Conservation (phyloP, 2,888 invertebrate genomes). For the Mythimna loreyi region DNA sequence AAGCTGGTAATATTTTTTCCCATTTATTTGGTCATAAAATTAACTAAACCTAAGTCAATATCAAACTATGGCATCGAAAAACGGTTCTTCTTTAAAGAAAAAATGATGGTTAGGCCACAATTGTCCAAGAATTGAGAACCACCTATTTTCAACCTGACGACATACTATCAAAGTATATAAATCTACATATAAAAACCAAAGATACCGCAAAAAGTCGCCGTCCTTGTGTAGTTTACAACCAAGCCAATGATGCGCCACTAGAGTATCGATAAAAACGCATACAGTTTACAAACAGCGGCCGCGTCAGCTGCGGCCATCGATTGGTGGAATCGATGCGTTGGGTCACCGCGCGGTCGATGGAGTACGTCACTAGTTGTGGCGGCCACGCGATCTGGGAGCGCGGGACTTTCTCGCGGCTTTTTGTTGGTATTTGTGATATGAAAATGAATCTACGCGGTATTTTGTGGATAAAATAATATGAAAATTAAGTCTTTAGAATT, state of each 20-base stretch:
- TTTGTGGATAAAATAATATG: not conserved
- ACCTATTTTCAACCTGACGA: not conserved
- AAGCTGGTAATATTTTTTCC: not conserved
- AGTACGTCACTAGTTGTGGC: conserved; percentile 74
- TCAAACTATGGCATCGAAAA: too few relatives aligned
- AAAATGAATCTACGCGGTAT: not conserved
- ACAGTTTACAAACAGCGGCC: conserved; percentile 65
- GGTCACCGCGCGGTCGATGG: conserved; percentile 67
- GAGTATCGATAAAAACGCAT: conserved; percentile 62
- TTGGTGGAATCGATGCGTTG: conserved; percentile 69
- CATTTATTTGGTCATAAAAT: not conserved
- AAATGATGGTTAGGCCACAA: too few relatives aligned
- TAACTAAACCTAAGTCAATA: not conserved
- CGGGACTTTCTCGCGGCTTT: conserved; percentile 7
- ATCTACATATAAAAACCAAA: conserved; percentile 9
- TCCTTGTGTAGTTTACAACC: conserved; percentile 16
- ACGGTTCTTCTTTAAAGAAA: not conserved
- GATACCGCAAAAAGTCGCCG: not conserved
- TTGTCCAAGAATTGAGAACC: not conserved
- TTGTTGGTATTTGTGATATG: not conserved
- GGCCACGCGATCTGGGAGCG: conserved; percentile 13
- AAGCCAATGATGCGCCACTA: conserved; percentile 42
- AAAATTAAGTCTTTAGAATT: not conserved
- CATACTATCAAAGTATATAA: not conserved
- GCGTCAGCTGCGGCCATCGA: conserved; percentile 72